Percentiles rank a stretch among this genome's conserved stretches.
Conservation (phyloP, 2,888 invertebrate species). For the Cerceris rybyensis region DNA sequence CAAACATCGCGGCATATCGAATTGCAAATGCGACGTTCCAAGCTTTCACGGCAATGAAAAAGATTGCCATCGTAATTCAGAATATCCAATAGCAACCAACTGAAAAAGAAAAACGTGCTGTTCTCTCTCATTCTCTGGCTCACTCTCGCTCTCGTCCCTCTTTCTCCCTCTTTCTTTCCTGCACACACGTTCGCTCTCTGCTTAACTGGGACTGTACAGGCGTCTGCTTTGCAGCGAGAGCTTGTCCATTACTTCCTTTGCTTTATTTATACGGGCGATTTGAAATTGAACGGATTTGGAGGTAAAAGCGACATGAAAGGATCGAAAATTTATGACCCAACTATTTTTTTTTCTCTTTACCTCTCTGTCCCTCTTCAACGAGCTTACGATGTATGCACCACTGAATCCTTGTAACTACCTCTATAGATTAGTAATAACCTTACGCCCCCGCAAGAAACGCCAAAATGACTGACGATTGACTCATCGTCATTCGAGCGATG, state of each 20-base stretch:
- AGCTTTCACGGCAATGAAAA: slow-evolving; percentile 50
- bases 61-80: slow-evolving; percentile 55
- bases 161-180: slow-evolving; percentile 8
- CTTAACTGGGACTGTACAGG: slow-evolving; percentile 46
- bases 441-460: not conserved
- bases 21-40: slow-evolving; percentile 48
- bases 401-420: not conserved
- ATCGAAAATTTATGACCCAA: slow-evolving; percentile 44
- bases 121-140: slow-evolving; percentile 6
- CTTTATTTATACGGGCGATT: slow-evolving; percentile 74
- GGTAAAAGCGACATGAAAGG: slow-evolving; percentile 44
- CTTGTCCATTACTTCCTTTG: slow-evolving; percentile 65
- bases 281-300: slow-evolving; percentile 74
- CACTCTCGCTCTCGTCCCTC: not conserved
- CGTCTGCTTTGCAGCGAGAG: slow-evolving; percentile 63
- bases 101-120: slow-evolving; percentile 15
- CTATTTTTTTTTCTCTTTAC: slow-evolving; percentile 4
- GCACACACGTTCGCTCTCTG: not conserved
- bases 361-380: not conserved
- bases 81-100: slow-evolving; percentile 47
- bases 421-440: too few species aligned
- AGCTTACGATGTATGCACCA: not conserved
- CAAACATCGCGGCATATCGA: slow-evolving; percentile 43
- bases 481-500: too few species aligned
- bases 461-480: not conserved